Conservation (phyloP, 1,140 invertebrate species). For the Drosophila littoralis region DNA sequence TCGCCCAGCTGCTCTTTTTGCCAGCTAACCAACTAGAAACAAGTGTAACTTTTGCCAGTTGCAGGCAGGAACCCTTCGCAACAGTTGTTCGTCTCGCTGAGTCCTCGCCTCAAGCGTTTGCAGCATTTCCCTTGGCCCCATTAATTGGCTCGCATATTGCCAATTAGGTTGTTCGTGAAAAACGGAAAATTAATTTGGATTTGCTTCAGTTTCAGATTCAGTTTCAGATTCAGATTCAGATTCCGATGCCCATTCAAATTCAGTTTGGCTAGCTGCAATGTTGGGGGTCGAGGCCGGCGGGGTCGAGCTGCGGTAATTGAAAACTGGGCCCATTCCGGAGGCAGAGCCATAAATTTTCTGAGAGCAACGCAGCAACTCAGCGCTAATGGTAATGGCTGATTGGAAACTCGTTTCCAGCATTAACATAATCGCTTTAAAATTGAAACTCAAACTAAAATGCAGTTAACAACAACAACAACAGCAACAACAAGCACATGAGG, state of each 20-base stretch:
- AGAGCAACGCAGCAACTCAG: conserved; percentile 61
- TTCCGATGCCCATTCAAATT: conserved; percentile 2
- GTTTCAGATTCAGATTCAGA: conserved; percentile 24
- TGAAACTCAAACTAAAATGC: conserved; percentile 76
- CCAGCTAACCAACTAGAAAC: conserved; percentile 23
- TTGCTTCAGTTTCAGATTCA: conserved; percentile 37
- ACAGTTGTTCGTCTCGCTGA: conserved; percentile 9
- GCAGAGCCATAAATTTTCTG: conserved; percentile 53
- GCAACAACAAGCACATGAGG: conserved; percentile 8
- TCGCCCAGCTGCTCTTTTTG: conserved; percentile 26
- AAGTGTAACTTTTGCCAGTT: conserved; percentile 61
- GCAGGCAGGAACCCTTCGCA: conserved; percentile 14
- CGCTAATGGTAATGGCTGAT: conserved; percentile 77
- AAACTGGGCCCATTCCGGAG: conserved; percentile 55
- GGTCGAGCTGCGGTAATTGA: conserved; percentile 70
- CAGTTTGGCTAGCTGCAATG: conserved; percentile 14
- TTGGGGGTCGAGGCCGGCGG: conserved; percentile 22
- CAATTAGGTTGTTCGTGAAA: conserved; percentile 68
- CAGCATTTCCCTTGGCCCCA: conserved; percentile 40
- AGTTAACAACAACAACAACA: conserved; percentile 59
- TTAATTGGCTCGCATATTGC: conserved; percentile 77
- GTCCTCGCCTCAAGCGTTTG: conserved; percentile 33
- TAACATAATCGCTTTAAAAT: conserved; percentile 82
- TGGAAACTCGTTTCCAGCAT: conserved; percentile 75
- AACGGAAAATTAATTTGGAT: conserved; percentile 80